A percentile compares a stretch with the other conserved stretches of the same genome.
Evolutionary conservation across 2,797 vertebrate species (phyloP).

Genomic region (Micropoecilia bifurca): DNA sequence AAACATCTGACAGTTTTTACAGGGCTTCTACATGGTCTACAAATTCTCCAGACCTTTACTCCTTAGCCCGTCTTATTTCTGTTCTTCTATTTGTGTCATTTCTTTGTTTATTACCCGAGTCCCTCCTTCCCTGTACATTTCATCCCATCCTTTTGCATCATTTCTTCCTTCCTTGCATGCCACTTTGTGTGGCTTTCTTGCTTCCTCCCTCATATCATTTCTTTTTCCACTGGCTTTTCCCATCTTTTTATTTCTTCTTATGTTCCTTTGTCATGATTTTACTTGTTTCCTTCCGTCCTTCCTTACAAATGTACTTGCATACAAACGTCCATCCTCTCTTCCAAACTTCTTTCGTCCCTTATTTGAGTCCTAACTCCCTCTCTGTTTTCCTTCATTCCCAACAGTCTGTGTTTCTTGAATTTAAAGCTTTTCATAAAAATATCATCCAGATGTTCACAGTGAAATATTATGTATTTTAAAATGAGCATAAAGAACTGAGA

Average conservation of each 20-base stretch:
- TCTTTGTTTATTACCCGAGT: not conserved
- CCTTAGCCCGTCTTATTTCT: not conserved
- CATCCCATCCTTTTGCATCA: not conserved
- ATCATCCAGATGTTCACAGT: not conserved
- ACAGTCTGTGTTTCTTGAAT: not conserved
- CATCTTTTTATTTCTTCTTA: not conserved
- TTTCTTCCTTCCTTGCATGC: not conserved
- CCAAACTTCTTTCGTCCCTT: no score
- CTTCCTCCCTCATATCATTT: not conserved
- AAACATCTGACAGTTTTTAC: constrained; percentile 10
- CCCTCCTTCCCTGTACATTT: not conserved
- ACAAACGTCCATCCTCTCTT: no score
- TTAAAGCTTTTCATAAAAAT: not conserved
- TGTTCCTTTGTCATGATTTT: not conserved
- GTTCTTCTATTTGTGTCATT: not conserved
- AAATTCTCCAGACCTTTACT: not conserved
- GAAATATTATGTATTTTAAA: not conserved
- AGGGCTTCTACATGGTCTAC: not conserved
- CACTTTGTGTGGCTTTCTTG: not conserved
- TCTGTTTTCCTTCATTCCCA: not conserved
- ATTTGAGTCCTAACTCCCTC: not conserved
- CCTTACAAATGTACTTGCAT: not conserved
- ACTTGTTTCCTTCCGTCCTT: not conserved
- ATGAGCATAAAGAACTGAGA: not conserved
- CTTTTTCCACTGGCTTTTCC: not conserved